phyloP scores from a whole-genome alignment of 1,140 invertebrate genomes.

The Nomia melanderi region DNA sequence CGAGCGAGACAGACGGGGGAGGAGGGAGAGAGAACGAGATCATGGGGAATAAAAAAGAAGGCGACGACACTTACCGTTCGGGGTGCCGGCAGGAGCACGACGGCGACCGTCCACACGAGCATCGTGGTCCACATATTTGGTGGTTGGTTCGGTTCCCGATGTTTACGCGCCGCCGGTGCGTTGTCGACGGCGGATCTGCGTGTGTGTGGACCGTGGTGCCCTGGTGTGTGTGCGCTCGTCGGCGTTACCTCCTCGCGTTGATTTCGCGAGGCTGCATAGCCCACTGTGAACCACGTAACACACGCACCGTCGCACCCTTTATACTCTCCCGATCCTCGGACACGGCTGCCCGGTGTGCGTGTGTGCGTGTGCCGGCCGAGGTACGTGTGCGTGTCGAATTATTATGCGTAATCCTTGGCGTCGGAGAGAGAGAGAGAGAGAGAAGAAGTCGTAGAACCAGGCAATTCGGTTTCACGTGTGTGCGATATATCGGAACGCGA shows the following conservation, averaged over 20 bases:
- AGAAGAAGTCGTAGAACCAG: too few relatives aligned
- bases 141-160: constrained; percentile 63
- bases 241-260: constrained; percentile 74
- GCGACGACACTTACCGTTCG: constrained; percentile 69
- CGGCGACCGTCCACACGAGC: constrained; percentile 75
- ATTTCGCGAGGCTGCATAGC: constrained; percentile 72
- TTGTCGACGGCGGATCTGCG: constrained; percentile 47
- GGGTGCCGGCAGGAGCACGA: constrained; percentile 73
- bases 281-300: constrained; percentile 38
- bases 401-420: too few relatives aligned
- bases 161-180: constrained; percentile 70
- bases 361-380: too few relatives aligned
- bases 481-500: too few relatives aligned
- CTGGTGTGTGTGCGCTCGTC: constrained; percentile 41
- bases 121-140: constrained; percentile 78
- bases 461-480: too few relatives aligned
- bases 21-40: too few relatives aligned
- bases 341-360: neutral
- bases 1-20: too few relatives aligned
- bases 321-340: neutral
- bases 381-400: too few relatives aligned
- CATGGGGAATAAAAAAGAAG: neutral
- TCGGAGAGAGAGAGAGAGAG: too few relatives aligned
- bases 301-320: constrained; percentile 3
- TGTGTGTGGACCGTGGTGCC: constrained; percentile 53